phyloP scores from a whole-genome alignment of 2,888 invertebrate genomes.

The Margaritifera margaritifera region DNA sequence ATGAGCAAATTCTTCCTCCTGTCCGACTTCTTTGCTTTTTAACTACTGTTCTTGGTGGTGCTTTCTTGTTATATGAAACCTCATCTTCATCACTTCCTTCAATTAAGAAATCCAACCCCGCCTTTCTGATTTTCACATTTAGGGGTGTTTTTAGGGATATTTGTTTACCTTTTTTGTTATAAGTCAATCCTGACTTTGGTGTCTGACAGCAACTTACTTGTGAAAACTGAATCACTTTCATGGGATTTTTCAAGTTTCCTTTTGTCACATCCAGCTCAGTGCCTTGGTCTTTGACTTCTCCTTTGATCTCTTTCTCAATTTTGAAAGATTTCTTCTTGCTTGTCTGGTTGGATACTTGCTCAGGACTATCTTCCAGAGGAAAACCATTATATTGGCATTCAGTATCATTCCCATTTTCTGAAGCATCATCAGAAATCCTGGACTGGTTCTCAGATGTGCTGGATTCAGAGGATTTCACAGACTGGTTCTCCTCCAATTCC shows the following conservation, averaged over 20 bases:
- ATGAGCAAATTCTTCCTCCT: not conserved
- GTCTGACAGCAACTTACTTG: not conserved
- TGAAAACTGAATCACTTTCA: not conserved
- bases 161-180: not conserved
- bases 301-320: not conserved
- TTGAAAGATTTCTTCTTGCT: conserved; percentile 1
- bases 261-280: conserved; percentile 4
- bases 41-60: conserved; percentile 7
- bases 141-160: conserved; percentile 32
- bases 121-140: conserved; percentile 29
- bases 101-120: conserved; percentile 29
- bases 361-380: not conserved
- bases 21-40: conserved; percentile 6
- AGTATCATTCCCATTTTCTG: not conserved
- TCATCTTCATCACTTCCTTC: conserved; percentile 38
- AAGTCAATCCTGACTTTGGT: conserved; percentile 1
- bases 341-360: no score
- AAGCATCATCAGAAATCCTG: not conserved
- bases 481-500: no score
- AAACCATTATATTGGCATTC: not conserved
- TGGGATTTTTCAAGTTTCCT: conserved; percentile 5
- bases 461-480: not conserved
- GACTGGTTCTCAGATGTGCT: conserved; percentile 4
- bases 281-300: not conserved
- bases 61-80: not conserved